Evolutionary conservation across 2,797 vertebrate genomes (phyloP).

Genomic region (Rallus crepitans): DNA sequence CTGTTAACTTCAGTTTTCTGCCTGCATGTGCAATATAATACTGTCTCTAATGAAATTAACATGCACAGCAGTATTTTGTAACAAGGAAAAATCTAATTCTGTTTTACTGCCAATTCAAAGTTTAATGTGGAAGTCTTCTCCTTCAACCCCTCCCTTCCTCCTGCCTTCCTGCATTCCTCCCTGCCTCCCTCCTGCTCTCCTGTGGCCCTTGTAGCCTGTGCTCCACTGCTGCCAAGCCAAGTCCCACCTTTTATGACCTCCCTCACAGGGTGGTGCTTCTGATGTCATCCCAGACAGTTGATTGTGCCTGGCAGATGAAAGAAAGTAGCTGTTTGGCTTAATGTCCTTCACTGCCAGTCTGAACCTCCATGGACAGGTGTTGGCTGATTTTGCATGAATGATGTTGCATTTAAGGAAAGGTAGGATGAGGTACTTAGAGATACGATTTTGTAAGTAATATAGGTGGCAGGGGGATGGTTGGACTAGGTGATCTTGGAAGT

Average conservation of each 20-base stretch:
- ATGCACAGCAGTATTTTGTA: not conserved
- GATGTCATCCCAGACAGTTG: too few relatives aligned
- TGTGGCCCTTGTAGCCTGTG: fast-evolving
- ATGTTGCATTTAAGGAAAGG: not conserved
- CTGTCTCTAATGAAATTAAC: not conserved
- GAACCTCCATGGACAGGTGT: not conserved
- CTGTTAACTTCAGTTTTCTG: not conserved
- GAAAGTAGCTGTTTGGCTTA: not conserved
- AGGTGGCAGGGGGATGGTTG: too few relatives aligned
- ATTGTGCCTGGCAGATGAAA: not conserved
- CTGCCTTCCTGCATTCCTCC: not conserved
- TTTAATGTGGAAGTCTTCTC: not conserved
- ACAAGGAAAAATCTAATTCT: not conserved
- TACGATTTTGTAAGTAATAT: too few relatives aligned
- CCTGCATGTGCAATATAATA: not conserved
- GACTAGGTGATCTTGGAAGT: too few relatives aligned
- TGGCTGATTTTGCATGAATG: not conserved
- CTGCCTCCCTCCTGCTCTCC: fast-evolving
- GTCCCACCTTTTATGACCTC: not conserved
- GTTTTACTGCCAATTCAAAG: not conserved
- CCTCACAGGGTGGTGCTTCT: too few relatives aligned
- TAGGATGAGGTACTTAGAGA: too few relatives aligned
- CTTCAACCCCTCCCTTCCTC: not conserved
- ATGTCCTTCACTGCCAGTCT: not conserved
- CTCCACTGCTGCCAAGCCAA: not conserved